Percentiles rank a stretch among this genome's conserved stretches.
Evolutionary conservation across 2,888 invertebrate genomes (phyloP).

Genomic region (Polyploca ridens): DNA sequence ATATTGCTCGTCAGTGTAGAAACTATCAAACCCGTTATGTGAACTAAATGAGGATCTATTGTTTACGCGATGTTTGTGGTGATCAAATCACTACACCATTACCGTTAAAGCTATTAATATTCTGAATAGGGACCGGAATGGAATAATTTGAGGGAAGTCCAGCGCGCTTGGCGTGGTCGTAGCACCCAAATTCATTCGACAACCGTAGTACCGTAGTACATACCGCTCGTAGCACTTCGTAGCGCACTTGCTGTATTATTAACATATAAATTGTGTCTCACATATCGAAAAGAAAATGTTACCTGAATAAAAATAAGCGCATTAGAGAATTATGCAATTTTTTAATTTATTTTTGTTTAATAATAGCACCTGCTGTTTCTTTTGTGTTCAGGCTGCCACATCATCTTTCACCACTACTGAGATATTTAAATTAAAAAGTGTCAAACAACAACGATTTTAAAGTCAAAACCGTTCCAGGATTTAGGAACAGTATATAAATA

Average conservation of each 20-base stretch:
- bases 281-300: constrained; percentile 24
- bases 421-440: too few species aligned
- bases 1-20: neutral
- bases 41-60: constrained; percentile 36
- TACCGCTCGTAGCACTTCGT: constrained; percentile 31
- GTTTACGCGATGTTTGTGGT: constrained; percentile 47
- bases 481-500: neutral
- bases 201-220: constrained; percentile 33
- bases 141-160: constrained; percentile 62
- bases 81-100: constrained; percentile 57
- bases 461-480: too few species aligned
- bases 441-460: neutral
- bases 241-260: constrained; percentile 44
- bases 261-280: constrained; percentile 55
- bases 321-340: too few species aligned
- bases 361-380: neutral
- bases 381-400: too few species aligned
- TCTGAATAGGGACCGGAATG: constrained; percentile 49
- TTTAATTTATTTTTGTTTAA: too few species aligned
- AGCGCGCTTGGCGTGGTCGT: constrained; percentile 26
- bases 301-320: too few species aligned
- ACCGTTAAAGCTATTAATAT: constrained; percentile 58
- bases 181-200: constrained; percentile 23
- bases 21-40: constrained; percentile 17
- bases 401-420: too few species aligned